phyloP scores from a whole-genome alignment of 1,140 invertebrate species.

The Euura lappo region DNA sequence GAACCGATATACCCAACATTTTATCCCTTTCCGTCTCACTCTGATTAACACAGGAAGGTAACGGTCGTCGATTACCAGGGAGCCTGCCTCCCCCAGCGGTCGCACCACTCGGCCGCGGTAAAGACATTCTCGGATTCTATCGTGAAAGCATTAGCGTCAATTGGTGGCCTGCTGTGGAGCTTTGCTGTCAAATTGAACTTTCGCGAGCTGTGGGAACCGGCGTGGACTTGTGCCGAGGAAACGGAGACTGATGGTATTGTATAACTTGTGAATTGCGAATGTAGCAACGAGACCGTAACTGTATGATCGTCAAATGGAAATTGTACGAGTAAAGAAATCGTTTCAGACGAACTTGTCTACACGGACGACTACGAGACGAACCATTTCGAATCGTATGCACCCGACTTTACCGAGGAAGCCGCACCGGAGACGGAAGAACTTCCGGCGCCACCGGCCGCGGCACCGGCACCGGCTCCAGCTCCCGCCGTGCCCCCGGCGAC shows the following conservation, averaged over 20 bases:
- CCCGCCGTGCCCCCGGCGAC: slow-evolving; percentile 51
- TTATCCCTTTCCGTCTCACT: background rate
- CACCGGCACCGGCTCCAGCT: slow-evolving; percentile 40
- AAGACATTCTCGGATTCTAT: slow-evolving; percentile 54
- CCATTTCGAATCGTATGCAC: slow-evolving; percentile 40
- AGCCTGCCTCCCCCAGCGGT: slow-evolving; percentile 78
- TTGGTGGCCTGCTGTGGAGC: slow-evolving; percentile 50
- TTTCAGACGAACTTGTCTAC: background rate
- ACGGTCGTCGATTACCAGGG: slow-evolving; percentile 89
- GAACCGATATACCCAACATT: no score
- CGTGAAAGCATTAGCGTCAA: slow-evolving; percentile 33
- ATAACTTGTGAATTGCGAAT: background rate
- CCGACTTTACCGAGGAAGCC: slow-evolving; percentile 45
- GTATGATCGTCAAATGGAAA: background rate
- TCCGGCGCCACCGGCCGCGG: slow-evolving; percentile 37
- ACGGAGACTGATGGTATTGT: background rate
- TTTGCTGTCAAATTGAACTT: slow-evolving; percentile 50
- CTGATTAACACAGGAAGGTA: slow-evolving; percentile 66
- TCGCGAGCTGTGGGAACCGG: slow-evolving; percentile 49
- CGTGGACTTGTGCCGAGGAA: slow-evolving; percentile 46
- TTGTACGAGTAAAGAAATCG: background rate
- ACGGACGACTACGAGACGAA: slow-evolving; percentile 10
- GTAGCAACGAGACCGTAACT: no score
- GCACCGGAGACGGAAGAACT: slow-evolving; percentile 36
- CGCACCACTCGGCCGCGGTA: slow-evolving; percentile 69